Percentiles rank a stretch among this genome's conserved stretches.
phyloP scores from a whole-genome alignment of 2,113 vertebrate genomes.

The Ovibos moschatus region DNA sequence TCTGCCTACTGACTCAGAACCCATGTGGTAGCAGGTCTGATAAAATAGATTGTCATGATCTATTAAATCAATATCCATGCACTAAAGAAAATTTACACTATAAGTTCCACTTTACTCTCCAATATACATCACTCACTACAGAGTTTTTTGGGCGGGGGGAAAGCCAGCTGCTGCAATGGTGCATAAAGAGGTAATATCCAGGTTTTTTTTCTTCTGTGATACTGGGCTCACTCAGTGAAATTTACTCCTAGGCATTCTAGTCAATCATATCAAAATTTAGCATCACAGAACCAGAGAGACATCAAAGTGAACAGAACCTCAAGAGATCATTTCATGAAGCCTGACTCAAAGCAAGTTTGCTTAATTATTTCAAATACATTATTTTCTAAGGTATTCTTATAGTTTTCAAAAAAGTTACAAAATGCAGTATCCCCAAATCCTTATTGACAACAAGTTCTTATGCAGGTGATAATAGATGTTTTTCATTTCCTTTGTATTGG shows the following conservation, averaged over 20 bases:
- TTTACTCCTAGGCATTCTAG: constrained; percentile 46
- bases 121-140: constrained; percentile 39
- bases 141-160: neutral
- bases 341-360: constrained; percentile 10
- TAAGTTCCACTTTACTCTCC: constrained; percentile 55
- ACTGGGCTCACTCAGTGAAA: constrained; percentile 20
- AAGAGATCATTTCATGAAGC: constrained; percentile 25
- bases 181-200: constrained; percentile 55
- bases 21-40: constrained; percentile 62
- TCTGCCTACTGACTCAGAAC: constrained; percentile 60
- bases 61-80: constrained; percentile 76
- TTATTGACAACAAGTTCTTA: neutral
- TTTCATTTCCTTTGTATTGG: neutral
- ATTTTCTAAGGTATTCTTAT: neutral
- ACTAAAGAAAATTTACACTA: constrained; percentile 69
- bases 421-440: neutral
- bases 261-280: constrained; percentile 54
- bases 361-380: constrained; percentile 31
- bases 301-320: constrained; percentile 23
- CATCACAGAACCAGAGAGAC: constrained; percentile 24
- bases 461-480: neutral
- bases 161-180: constrained; percentile 36
- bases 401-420: neutral
- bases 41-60: constrained; percentile 69
- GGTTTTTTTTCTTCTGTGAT: constrained; percentile 2